Evolutionary conservation across 2,797 vertebrate species (phyloP), one percentile per base, ranked within the genome.

Genomic region (Petrocephalus sullivani): DNA sequence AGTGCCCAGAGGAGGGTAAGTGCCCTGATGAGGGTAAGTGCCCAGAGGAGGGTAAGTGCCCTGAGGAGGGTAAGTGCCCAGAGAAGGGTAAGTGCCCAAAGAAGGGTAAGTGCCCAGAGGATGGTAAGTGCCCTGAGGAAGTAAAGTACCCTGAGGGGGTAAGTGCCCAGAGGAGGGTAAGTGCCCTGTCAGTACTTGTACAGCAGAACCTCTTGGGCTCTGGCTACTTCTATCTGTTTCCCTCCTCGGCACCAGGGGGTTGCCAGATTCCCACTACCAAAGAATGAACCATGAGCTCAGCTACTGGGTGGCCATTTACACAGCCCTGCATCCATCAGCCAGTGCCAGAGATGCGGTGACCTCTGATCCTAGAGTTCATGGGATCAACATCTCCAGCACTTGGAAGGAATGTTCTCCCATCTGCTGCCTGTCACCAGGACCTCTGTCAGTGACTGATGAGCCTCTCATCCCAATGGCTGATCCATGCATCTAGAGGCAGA

Each of bases 141-240:
- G 4, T 71, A 37, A 37, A 75, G 67, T 41, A 4, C 23, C 61
- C 23, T 3, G 23, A 28, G 61, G 61, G 12, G 61, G 23, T 64
- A 28, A 3, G 23, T 64, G 10, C 23, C 21, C 21, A n/a, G n/a
- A n/a, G n/a, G n/a, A n/a, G 12, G 61, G 23, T 64, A 28, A 3
- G 23, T 64, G 10, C 23, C 21, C 21, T 0, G 8, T 64, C 9
- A 1, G 16, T 41, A 19, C 28, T 75, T 33, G 33, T 19, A 75
- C 33, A 41, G 33, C 14, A 41, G 67, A 41, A 37, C 14, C 64
- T 90, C 89, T 92, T 87, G 89, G 91, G 91, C 90, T 88, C 90
- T 87, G 90, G 19, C 60, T 9, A 16, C 60, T 56, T 49, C 51
- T 5, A 21, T 83, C 41, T 4, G 23, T 14, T 46, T n/a, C 0